These are phyloP conservation scores for Heliangelus exortis DNA, from an alignment of 2,797 vertebrate genomes.

Conservation along the genomic window DNA sequence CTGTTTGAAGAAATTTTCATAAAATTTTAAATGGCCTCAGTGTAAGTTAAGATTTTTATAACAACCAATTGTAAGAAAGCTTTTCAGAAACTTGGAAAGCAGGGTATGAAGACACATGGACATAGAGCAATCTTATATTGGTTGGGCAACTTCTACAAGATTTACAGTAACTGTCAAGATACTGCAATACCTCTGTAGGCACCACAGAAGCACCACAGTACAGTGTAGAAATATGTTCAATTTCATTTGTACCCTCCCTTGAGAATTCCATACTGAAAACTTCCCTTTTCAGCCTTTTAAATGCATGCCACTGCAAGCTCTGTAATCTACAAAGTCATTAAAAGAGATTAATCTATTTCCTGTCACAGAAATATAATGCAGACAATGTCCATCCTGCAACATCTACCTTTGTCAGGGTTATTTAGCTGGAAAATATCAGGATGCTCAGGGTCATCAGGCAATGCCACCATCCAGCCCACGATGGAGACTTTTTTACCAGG, in stretches of 20 bases:
- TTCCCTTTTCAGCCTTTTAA: neutral
- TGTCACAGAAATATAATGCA: neutral
- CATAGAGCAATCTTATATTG: neutral
- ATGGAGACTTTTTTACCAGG: constrained; percentile 92
- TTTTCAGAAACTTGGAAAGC: neutral
- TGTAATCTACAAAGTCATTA: neutral
- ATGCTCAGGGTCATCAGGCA: constrained; percentile 92
- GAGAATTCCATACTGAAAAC: neutral
- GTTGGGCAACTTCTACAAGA: neutral
- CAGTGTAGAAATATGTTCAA: neutral
- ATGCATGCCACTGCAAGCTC: neutral
- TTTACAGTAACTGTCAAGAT: neutral
- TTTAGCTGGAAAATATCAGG: constrained; percentile 96
- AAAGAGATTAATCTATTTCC: neutral
- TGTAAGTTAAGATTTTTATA: neutral
- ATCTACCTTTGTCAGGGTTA: constrained; percentile 93
- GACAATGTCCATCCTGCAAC: neutral
- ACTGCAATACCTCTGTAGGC: neutral
- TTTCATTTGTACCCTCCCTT: neutral
- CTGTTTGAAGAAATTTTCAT: neutral
- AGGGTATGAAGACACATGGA: neutral
- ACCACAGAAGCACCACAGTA: neutral
- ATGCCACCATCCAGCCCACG: constrained; percentile 92
- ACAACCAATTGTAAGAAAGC: neutral
- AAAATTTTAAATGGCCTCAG: neutral